phyloP scores from a whole-genome alignment of 2,797 vertebrate species.

The Megaceryle alcyon region DNA sequence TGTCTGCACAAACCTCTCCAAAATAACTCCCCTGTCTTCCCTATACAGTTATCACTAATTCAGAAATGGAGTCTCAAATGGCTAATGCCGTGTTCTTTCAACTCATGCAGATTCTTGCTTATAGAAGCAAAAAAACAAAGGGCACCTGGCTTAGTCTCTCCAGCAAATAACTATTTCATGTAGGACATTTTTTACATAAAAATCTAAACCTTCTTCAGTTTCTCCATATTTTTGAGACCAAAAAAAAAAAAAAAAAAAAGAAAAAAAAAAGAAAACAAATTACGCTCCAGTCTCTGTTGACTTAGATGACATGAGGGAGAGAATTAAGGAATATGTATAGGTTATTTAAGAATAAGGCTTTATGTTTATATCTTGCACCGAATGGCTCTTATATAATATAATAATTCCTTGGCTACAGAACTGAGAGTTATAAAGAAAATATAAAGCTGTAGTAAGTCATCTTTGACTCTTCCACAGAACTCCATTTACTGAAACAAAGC shows the following conservation, averaged over 20 bases:
- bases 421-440: background rate
- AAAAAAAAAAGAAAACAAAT: background rate
- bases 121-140: background rate
- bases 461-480: background rate
- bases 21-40: background rate
- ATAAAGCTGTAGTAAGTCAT: background rate
- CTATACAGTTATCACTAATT: background rate
- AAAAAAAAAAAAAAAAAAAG: background rate
- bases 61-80: background rate
- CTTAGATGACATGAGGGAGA: background rate
- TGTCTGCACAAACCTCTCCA: background rate
- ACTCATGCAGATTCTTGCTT: background rate
- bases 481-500: background rate
- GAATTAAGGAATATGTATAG: background rate
- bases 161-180: background rate
- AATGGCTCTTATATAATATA: background rate
- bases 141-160: background rate
- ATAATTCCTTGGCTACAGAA: background rate
- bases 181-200: background rate
- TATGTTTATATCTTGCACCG: background rate
- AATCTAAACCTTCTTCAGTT: background rate
- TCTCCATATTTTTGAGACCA: background rate
- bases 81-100: background rate
- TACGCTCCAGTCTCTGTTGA: background rate
- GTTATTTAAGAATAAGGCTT: background rate